These are phyloP conservation scores for Scaeva pyrastri DNA, from an alignment of 2,888 invertebrate genomes.

Conservation along the genomic window DNA sequence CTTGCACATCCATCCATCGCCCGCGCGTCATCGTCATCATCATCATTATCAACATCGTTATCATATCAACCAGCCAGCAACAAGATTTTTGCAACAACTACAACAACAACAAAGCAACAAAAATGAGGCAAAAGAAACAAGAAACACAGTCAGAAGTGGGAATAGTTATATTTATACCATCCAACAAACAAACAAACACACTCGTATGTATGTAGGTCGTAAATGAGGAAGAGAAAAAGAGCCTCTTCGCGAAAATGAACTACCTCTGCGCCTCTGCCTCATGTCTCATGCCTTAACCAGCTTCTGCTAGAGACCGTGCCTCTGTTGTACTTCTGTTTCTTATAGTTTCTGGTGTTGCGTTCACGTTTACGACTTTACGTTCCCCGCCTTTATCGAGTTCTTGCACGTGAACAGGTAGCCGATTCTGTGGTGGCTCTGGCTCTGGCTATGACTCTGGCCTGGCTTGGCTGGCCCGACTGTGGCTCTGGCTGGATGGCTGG, in stretches of 20 bases:
- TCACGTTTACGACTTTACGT: too few species aligned
- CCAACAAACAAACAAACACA: too few species aligned
- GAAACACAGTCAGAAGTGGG: conserved; percentile 16
- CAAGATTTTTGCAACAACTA: conserved; percentile 19
- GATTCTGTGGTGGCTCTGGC: background rate
- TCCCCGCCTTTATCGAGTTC: conserved; percentile 58
- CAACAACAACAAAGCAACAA: conserved; percentile 29
- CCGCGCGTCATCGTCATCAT: conserved; percentile 59
- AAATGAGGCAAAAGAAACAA: conserved; percentile 23
- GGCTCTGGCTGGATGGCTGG: background rate
- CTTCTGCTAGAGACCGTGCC: conserved; percentile 64
- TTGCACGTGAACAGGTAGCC: conserved; percentile 71
- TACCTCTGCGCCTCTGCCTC: too few species aligned
- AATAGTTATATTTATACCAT: background rate
- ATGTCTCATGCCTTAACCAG: too few species aligned
- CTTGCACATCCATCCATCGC: conserved; percentile 63
- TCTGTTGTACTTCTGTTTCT: conserved; percentile 46
- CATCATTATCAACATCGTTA: conserved; percentile 51
- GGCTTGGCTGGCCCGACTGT: too few species aligned
- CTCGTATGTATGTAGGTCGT: background rate
- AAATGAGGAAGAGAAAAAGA: conserved; percentile 50
- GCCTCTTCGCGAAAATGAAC: conserved; percentile 56
- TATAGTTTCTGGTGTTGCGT: background rate
- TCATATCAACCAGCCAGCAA: conserved; percentile 43
- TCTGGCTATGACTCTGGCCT: too few species aligned